Percentiles rank a stretch among this genome's conserved stretches.
Evolutionary conservation across 2,113 vertebrate genomes (phyloP).

Genomic region (Thryonomys swinderianus): DNA sequence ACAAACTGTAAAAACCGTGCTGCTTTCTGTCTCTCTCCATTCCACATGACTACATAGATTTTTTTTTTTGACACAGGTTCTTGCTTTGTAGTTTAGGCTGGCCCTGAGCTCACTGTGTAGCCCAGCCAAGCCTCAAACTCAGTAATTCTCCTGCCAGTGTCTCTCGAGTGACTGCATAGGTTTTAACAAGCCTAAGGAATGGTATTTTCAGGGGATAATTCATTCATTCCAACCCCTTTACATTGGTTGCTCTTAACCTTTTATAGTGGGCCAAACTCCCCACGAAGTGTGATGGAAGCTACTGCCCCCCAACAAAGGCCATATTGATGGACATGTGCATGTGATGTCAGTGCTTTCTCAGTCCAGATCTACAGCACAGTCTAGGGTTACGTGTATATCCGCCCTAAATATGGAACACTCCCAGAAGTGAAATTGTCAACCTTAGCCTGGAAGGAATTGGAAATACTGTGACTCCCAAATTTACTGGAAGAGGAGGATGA

Average conservation of each 20-base stretch:
- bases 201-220: neutral
- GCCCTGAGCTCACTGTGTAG: no score
- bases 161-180: neutral
- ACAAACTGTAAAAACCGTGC: neutral
- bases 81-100: no score
- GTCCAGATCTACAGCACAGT: neutral
- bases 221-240: neutral
- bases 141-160: no score
- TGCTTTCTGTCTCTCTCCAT: neutral
- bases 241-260: conserved; percentile 16
- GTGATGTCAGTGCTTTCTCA: neutral
- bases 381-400: neutral
- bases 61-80: no score
- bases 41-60: neutral
- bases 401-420: neutral
- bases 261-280: neutral
- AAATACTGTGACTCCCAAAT: neutral
- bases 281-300: neutral
- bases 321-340: neutral
- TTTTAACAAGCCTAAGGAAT: neutral
- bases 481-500: neutral
- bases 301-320: neutral
- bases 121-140: no score
- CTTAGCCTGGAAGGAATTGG: neutral
- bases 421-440: neutral